These are phyloP conservation scores for Cotesia glomerata DNA, from an alignment of 1,140 invertebrate species.

Conservation along the genomic window DNA sequence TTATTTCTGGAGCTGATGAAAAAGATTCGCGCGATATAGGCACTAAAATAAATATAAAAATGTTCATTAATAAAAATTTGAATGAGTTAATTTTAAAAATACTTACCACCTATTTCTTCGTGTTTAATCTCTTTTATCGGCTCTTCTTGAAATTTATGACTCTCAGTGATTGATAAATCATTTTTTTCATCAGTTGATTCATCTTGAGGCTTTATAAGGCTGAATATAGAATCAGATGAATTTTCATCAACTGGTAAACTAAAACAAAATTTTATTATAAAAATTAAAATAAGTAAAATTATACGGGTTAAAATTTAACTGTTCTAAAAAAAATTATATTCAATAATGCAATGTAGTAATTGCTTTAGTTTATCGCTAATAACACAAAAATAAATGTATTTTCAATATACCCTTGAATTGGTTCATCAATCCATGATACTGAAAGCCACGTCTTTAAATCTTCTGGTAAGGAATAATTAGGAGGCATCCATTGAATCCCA, in stretches of 20 bases:
- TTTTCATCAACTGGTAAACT: slow-evolving; percentile 25
- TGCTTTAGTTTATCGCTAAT: no score
- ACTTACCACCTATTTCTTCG: not conserved
- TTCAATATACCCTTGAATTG: slow-evolving; percentile 35
- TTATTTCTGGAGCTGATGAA: not conserved
- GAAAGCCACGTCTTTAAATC: slow-evolving; percentile 64
- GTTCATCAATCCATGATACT: slow-evolving; percentile 59
- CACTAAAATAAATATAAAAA: not conserved
- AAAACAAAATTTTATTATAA: not conserved
- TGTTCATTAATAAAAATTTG: not conserved
- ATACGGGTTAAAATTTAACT: no score
- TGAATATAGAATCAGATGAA: slow-evolving; percentile 40
- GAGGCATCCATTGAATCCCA: slow-evolving; percentile 63
- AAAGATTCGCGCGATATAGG: slow-evolving; percentile 15
- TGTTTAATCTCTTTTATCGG: not conserved
- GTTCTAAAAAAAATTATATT: not conserved
- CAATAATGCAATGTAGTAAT: no score
- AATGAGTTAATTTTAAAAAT: not conserved
- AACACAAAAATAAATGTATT: slow-evolving; percentile 18
- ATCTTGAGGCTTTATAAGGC: slow-evolving; percentile 35
- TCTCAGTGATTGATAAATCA: slow-evolving; percentile 3
- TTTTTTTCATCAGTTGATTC: slow-evolving; percentile 16
- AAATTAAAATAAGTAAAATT: no score
- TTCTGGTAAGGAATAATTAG: slow-evolving; percentile 57
- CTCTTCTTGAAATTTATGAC: slow-evolving; percentile 4